phyloP scores from a whole-genome alignment of 2,888 invertebrate species.

The Meloe dianella region DNA sequence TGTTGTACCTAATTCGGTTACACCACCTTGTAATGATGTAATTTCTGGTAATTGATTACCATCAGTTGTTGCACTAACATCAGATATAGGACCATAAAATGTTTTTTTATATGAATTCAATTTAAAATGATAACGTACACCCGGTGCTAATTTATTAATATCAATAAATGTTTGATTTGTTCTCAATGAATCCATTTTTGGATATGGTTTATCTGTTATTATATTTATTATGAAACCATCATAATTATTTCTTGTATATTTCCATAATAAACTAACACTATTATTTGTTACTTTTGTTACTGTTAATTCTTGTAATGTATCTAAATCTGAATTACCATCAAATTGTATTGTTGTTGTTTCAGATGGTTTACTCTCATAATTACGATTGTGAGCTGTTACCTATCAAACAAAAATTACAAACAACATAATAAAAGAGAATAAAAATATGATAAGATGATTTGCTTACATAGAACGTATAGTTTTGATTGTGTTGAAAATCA shows the following conservation, averaged over 20 bases:
- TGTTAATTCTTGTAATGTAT: constrained; percentile 65
- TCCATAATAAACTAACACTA: constrained; percentile 68
- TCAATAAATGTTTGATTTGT: constrained; percentile 60
- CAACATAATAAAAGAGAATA: too few relatives aligned
- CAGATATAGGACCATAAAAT: constrained; percentile 64
- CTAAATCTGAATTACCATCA: constrained; percentile 70
- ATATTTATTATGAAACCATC: constrained; percentile 49
- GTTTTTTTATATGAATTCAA: constrained; percentile 68
- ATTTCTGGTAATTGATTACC: constrained; percentile 63
- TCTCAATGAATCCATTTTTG: constrained; percentile 58
- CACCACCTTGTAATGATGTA: constrained; percentile 60
- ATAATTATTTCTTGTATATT: constrained; percentile 51
- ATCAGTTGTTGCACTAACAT: constrained; percentile 59
- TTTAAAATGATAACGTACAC: constrained; percentile 65
- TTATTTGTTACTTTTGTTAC: constrained; percentile 61
- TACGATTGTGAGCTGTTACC: constrained; percentile 72
- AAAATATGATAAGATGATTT: too few relatives aligned
- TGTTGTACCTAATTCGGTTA: constrained; percentile 65
- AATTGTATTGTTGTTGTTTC: constrained; percentile 66
- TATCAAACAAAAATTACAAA: constrained; percentile 50
- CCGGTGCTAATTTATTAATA: constrained; percentile 57
- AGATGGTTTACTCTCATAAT: constrained; percentile 68
- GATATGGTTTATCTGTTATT: constrained; percentile 65
- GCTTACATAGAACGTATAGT: constrained; percentile 77
- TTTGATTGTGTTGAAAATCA: constrained; percentile 63